Base-by-base conservation (phyloP, 2,797 vertebrate species). In the Macropodus opercularis region DNA sequence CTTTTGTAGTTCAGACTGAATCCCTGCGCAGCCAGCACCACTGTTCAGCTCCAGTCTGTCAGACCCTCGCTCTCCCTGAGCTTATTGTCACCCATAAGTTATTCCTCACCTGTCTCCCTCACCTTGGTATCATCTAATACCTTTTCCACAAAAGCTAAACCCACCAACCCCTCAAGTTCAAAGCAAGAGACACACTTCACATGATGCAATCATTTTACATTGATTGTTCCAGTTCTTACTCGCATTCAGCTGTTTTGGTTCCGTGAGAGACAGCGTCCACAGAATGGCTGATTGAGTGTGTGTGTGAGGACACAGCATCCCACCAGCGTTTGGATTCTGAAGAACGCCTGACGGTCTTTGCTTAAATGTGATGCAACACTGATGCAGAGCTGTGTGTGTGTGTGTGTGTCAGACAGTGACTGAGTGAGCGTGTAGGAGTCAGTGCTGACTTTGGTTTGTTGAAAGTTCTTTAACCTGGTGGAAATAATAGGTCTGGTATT, bases 341-440 rank as follows among this genome's bases (percentile, higher is more conserved):
- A 85, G 82, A 81, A 78, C 80, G 78, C 85, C 66, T 85, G 65
- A 62, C 68, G 80, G 62, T 81, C 83, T 82, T 88, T 91, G 88
- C 81, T 86, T 82, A 67, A 69, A 75, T 69, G 77, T 90, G 90
- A 89, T 89, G 90, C 89, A 92, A 90, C 80, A 89, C 86, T 91
- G 89, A 91, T 86, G 88, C 79, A 79, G 75, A 54, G 65, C 72
- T 84, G 60, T 62, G 34, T 55, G 50, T 57, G 52, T 68, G 47
- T 39, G 34, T 44, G 41, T 61, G 44, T 42, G 41, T 58, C 50
- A 77, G 56, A 66, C 47, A 62, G 59, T 48, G 55, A 77, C 58
- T 68, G 67, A 75, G 75, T 58, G 68, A 78, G 62, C 70, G 65
- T 58, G 65, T 79, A 55, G 38, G 56, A 80, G 68, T 79, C 68